Conservation (phyloP, 2,113 vertebrate genomes). For the Octodon degus region DNA sequence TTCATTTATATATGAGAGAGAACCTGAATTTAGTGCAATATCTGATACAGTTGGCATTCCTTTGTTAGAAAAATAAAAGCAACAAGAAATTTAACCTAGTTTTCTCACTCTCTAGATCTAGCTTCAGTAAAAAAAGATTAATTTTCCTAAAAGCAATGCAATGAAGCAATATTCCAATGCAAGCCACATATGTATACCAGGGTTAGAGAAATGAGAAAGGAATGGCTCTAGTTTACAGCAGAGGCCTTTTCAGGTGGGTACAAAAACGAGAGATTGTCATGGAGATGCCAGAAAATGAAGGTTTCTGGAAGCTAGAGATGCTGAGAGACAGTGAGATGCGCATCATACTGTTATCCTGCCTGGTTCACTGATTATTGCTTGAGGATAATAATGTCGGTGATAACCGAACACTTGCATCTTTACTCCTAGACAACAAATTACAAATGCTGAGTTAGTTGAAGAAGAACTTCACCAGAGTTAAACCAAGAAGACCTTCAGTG, state of each 20-base stretch:
- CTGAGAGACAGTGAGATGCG: neutral
- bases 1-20: neutral
- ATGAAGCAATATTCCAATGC: conserved; percentile 6
- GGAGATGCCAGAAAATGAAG: neutral
- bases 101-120: neutral
- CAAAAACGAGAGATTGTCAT: neutral
- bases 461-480: neutral
- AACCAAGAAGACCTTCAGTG: neutral
- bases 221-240: neutral
- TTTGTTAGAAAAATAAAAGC: neutral
- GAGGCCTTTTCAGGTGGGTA: neutral
- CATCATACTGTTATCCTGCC: neutral
- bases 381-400: neutral
- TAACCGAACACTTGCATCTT: neutral
- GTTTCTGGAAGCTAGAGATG: neutral
- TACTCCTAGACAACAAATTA: neutral
- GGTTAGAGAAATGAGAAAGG: neutral
- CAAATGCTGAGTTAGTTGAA: neutral
- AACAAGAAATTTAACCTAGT: conserved; percentile 21
- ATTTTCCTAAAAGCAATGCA: conserved; percentile 38
- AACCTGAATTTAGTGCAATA: conserved; percentile 13
- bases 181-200: neutral
- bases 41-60: neutral
- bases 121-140: conserved; percentile 40
- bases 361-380: neutral